Percentiles rank a stretch among this genome's conserved stretches.
phyloP scores from a whole-genome alignment of 1,140 invertebrate genomes.

The Reticulitermes speratus region DNA sequence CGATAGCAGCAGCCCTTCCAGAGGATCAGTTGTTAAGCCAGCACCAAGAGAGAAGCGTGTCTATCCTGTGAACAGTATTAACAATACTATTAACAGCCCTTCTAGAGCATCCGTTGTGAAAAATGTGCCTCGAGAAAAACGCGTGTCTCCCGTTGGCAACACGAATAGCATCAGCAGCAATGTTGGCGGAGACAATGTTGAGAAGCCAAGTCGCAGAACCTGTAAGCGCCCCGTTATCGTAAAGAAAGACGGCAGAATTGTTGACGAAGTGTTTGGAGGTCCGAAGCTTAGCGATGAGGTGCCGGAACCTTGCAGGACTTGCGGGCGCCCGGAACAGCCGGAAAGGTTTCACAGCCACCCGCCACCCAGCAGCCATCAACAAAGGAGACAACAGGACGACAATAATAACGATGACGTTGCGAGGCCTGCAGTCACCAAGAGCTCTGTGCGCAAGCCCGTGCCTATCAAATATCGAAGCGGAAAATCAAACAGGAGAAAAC shows the following conservation, averaged over 20 bases:
- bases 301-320: slow-evolving; percentile 57
- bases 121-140: background rate
- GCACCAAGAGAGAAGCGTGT: background rate
- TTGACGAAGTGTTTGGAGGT: background rate
- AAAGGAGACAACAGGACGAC: slow-evolving; percentile 29
- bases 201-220: background rate
- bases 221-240: background rate
- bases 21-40: background rate
- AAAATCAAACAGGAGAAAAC: slow-evolving; percentile 35
- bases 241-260: background rate
- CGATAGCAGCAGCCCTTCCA: background rate
- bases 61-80: background rate
- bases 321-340: slow-evolving; percentile 55
- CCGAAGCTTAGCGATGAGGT: slow-evolving; percentile 34
- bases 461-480: slow-evolving; percentile 53
- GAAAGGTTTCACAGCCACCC: slow-evolving; percentile 61
- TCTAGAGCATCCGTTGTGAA: background rate
- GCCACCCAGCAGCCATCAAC: slow-evolving; percentile 22
- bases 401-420: no score
- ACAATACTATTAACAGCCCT: background rate
- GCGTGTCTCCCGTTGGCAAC: background rate
- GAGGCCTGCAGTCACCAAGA: slow-evolving; percentile 37
- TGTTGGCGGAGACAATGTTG: background rate
- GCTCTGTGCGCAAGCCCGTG: slow-evolving; percentile 54
- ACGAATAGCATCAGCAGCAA: background rate